These are phyloP conservation scores for Fundulus diaphanus DNA, from an alignment of 2,797 vertebrate species.

Conservation along the genomic window DNA sequence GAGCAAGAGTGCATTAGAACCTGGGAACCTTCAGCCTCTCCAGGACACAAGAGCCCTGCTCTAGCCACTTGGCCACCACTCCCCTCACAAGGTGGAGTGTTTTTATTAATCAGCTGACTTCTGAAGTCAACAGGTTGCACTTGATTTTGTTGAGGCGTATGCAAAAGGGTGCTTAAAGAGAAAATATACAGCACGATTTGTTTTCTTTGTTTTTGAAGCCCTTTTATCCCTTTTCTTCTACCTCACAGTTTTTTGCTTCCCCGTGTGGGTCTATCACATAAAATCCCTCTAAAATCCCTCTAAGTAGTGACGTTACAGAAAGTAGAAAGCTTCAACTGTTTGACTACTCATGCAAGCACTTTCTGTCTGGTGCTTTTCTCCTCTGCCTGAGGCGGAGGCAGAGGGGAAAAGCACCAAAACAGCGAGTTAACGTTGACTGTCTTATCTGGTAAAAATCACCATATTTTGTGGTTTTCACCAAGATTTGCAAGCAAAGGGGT, in stretches of 20 bases:
- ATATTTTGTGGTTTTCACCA: slow-evolving; percentile 51
- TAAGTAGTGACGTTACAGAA: not conserved
- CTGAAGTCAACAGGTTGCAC: no score
- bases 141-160: no score
- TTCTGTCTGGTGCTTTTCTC: not conserved
- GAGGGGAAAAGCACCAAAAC: slow-evolving; percentile 64
- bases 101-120: no score
- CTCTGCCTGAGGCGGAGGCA: slow-evolving; percentile 22
- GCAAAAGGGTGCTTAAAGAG: no score
- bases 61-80: no score
- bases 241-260: not conserved
- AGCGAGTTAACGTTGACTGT: slow-evolving; percentile 54
- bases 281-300: not conserved
- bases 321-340: not conserved
- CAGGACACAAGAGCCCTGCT: no score
- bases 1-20: no score
- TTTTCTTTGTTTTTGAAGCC: not conserved
- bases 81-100: no score
- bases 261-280: not conserved
- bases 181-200: no score
- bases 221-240: not conserved
- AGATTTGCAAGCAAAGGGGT: slow-evolving; percentile 58
- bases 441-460: slow-evolving; percentile 71
- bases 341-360: no score
- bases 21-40: no score